Evolutionary conservation across 1,140 invertebrate genomes (phyloP), one percentile per base, ranked within the genome.

Genomic region (Drosophila rhopaloa): DNA sequence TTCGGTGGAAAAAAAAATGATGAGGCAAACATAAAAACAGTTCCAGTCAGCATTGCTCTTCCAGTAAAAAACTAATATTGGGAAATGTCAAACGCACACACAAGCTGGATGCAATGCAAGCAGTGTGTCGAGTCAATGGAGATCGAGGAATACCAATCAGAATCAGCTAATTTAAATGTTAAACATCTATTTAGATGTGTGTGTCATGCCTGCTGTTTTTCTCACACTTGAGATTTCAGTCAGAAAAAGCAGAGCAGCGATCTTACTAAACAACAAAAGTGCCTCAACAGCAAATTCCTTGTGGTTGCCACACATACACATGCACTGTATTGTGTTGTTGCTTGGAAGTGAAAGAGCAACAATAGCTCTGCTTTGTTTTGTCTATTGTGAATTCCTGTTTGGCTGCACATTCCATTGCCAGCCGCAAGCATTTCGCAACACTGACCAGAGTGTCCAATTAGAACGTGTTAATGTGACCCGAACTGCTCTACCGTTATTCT

Each of bases 211-310:
- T 55, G 19, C 47, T 72, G 57, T 53, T 76, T 73, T 76, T 76
- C 63, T 76, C 74, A 76, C 82, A 85, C 82, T 86, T 86, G 57
- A 81, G 72, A 74, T 76, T 58, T 59, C 38, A 40, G 44, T 38
- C 35, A 38, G 71, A 67, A 66, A 62, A 46, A 72, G 6, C 59
- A 55, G 29, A 58, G 48, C 40, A 47, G 40, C 59, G 41, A 56
- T 19, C 14, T 54, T 41, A 60, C 57, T 24, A 55, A 75, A 58
- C 58, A 80, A 65, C 60, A 57, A 84, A 80, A 77, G 78, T 89
- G 73, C 80, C 84, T 80, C 84, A 88, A 88, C 84, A 88, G 83
- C 73, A 80, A 88, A 88, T 89, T 88, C 73, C 83, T 88, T 88
- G 83, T 89, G 84, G 67, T 72, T 72, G 68, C 66, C 65, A 32